Conservation (phyloP, 35 echinoderm and acorn worm genomes). For the Amphiura filiformis region DNA sequence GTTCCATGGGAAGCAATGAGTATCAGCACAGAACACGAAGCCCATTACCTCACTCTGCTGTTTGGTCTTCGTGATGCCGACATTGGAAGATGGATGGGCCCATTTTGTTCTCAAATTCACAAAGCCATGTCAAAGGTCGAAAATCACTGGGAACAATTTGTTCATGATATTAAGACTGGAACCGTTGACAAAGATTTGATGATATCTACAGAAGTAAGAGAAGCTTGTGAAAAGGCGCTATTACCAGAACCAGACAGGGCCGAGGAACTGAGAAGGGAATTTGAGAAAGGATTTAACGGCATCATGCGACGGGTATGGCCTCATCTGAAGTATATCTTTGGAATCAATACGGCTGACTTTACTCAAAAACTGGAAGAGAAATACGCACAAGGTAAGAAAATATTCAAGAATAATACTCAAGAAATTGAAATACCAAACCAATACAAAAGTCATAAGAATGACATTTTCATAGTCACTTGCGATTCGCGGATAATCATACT, state of each 20-base stretch:
- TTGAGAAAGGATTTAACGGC: conserved; percentile 68
- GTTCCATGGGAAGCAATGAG: conserved; percentile 27
- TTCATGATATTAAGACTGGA: conserved; percentile 57
- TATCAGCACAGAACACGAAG: conserved; percentile 49
- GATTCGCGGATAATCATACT: too few relatives aligned
- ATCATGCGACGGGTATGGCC: conserved; percentile 78
- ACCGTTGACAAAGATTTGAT: conserved; percentile 37
- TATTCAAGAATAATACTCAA: too few relatives aligned
- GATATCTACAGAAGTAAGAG: conserved; percentile 39
- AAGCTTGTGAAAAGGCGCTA: background rate
- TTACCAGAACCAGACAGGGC: conserved; percentile 48
- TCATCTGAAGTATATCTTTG: conserved; percentile 24
- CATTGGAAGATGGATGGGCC: background rate
- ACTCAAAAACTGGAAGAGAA: conserved; percentile 23
- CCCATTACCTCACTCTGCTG: conserved; percentile 57
- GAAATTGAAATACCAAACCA: too few relatives aligned
- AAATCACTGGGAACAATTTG: conserved; percentile 49
- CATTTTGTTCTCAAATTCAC: conserved; percentile 23
- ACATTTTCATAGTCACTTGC: too few relatives aligned
- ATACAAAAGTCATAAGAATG: too few relatives aligned
- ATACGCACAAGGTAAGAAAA: conserved; percentile 71
- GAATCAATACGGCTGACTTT: conserved; percentile 23
- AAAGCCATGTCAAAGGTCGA: conserved; percentile 45
- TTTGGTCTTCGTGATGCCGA: conserved; percentile 61
- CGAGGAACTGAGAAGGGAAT: conserved; percentile 46